phyloP scores from a whole-genome alignment of 37 sponge, comb jelly and placozoan species.

The Diacarnus erythraeanus region DNA sequence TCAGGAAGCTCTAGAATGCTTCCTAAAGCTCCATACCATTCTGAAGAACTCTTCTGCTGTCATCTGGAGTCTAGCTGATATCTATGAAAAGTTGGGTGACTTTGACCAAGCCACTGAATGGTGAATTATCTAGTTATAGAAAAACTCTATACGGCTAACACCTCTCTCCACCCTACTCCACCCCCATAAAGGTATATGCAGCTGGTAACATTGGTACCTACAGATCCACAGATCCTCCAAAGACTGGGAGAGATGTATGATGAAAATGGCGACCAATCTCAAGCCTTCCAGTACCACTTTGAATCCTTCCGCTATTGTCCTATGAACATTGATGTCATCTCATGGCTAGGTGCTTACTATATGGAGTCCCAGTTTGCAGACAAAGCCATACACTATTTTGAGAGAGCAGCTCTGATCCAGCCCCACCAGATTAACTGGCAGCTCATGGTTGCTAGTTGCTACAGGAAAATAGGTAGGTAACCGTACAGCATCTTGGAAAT shows the following conservation, averaged over 20 bases:
- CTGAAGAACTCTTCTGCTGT: conserved; percentile 79
- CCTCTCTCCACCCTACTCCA: not conserved
- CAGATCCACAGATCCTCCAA: conserved; percentile 85
- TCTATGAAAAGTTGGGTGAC: conserved; percentile 85
- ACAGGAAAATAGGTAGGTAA: conserved; percentile 74
- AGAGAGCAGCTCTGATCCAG: conserved; percentile 84
- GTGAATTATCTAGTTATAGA: conserved; percentile 38
- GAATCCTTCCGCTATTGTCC: conserved; percentile 96
- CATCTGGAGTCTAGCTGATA: conserved; percentile 85
- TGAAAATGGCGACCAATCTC: conserved; percentile 75
- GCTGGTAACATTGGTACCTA: conserved; percentile 89
- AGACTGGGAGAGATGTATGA: conserved; percentile 92
- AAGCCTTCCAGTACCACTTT: conserved; percentile 91
- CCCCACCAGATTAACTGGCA: conserved; percentile 94
- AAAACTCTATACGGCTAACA: no score
- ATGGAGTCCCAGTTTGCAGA: conserved; percentile 93
- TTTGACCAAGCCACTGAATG: conserved; percentile 72
- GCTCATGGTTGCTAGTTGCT: conserved; percentile 95
- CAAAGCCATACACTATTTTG: conserved; percentile 94
- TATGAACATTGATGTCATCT: conserved; percentile 89
- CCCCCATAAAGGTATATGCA: conserved; percentile 78
- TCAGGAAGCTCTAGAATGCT: conserved; percentile 77
- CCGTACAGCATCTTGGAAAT: no score
- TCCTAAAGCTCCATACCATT: conserved; percentile 88
- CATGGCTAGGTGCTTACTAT: conserved; percentile 97